Percentiles rank a stretch among this genome's conserved stretches.
Evolutionary conservation across 2,797 vertebrate species (phyloP).

Genomic region (Cichlasoma orientale): DNA sequence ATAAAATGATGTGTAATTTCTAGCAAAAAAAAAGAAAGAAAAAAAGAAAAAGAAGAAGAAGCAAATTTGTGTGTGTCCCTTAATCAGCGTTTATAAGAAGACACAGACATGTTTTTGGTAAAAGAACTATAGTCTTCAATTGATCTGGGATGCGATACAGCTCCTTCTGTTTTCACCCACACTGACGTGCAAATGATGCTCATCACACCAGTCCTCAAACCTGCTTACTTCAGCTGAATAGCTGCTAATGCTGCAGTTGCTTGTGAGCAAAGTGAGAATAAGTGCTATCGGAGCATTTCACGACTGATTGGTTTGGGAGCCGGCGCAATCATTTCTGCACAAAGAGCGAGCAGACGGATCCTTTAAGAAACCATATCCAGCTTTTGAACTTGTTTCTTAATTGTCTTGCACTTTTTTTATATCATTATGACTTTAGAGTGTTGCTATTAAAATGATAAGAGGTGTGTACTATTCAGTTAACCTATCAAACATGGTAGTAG

Average conservation of each 20-base stretch:
- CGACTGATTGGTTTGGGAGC: not conserved
- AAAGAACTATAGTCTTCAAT: not conserved
- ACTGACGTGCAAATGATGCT: constrained; percentile 5
- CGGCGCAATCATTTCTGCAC: not conserved
- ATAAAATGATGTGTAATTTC: not conserved
- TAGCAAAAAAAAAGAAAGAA: accelerated
- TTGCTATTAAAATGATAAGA: not conserved
- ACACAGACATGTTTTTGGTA: not conserved
- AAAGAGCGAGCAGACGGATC: not conserved
- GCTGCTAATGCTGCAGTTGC: constrained; percentile 4
- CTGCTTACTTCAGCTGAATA: constrained; percentile 12
- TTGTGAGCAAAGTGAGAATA: constrained; percentile 4
- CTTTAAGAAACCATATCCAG: not conserved
- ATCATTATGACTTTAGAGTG: not conserved
- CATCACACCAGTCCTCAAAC: not conserved
- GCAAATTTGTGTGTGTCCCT: not conserved
- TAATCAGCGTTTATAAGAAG: not conserved
- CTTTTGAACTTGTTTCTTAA: not conserved
- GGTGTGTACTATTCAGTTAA: not conserved
- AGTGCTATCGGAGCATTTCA: not conserved
- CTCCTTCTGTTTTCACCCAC: not conserved
- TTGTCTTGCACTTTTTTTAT: not conserved
- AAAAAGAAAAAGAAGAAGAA: not conserved
- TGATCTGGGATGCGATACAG: not conserved
- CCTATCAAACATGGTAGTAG: not conserved